Conservation (phyloP, 2,113 vertebrate species). For the Camelus dromedarius region DNA sequence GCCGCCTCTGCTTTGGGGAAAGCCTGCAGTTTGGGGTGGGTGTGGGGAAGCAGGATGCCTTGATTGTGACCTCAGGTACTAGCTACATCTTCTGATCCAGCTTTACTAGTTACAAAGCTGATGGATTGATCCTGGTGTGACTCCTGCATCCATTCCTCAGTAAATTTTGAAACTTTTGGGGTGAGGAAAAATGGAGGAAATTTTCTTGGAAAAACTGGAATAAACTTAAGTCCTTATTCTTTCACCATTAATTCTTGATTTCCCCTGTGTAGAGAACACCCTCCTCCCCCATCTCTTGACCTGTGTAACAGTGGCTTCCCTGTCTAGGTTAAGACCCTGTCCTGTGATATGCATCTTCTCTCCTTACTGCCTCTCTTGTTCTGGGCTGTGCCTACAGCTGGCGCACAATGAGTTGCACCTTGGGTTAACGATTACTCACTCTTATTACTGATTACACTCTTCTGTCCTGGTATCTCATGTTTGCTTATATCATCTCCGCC, state of each 20-base stretch:
- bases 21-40: neutral
- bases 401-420: too few relatives aligned
- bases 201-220: neutral
- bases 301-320: neutral
- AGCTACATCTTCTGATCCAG: neutral
- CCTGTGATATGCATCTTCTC: neutral
- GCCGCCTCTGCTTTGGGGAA: neutral
- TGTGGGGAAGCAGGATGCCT: neutral
- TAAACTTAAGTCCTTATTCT: neutral
- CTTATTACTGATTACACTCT: neutral
- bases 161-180: neutral
- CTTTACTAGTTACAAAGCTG: neutral
- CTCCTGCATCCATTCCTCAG: neutral
- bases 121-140: neutral
- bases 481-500: neutral
- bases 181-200: neutral
- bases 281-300: neutral
- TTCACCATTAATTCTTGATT: slow-evolving; percentile 13
- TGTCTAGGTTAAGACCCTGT: neutral
- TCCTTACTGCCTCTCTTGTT: neutral
- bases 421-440: neutral
- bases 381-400: neutral
- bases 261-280: neutral
- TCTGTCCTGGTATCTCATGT: neutral
- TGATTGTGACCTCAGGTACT: neutral